phyloP scores from a whole-genome alignment of 1,140 invertebrate genomes.

The Coptotermes formosanus region DNA sequence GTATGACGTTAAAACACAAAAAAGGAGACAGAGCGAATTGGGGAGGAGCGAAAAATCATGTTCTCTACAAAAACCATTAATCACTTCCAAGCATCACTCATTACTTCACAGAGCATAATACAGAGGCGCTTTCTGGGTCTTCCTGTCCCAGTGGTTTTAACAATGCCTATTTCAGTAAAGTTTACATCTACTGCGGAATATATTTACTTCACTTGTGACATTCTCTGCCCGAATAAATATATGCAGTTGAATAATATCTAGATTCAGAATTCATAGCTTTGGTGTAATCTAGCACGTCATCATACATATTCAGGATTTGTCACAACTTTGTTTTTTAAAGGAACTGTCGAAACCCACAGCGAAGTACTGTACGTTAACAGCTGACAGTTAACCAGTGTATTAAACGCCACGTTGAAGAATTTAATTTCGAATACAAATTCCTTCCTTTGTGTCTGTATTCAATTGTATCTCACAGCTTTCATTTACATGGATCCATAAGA shows the following conservation, averaged over 20 bases:
- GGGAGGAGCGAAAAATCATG: constrained; percentile 17
- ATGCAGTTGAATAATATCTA: not conserved
- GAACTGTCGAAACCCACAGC: too few species aligned
- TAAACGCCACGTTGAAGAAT: too few species aligned
- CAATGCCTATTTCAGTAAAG: not conserved
- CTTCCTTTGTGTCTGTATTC: too few species aligned
- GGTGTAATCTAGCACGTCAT: not conserved
- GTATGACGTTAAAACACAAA: not conserved
- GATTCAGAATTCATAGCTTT: not conserved
- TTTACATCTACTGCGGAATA: not conserved
- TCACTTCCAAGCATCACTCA: constrained; percentile 9
- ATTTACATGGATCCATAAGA: too few species aligned
- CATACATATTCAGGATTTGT: not conserved
- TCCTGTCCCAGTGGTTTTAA: not conserved
- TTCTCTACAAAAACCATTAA: constrained; percentile 13
- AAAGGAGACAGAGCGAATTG: not conserved
- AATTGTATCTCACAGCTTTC: too few species aligned
- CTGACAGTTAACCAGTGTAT: too few species aligned
- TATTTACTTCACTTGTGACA: not conserved
- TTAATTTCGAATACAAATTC: too few species aligned
- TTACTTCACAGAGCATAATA: not conserved
- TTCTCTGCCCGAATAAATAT: not conserved
- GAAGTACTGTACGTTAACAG: too few species aligned
- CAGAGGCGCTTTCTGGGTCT: not conserved
- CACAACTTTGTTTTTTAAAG: not conserved